Percentiles rank a stretch among this genome's conserved stretches.
These are phyloP conservation scores for Melinopterus prodromus DNA, from an alignment of 2,888 invertebrate genomes.

Conservation along the genomic window DNA sequence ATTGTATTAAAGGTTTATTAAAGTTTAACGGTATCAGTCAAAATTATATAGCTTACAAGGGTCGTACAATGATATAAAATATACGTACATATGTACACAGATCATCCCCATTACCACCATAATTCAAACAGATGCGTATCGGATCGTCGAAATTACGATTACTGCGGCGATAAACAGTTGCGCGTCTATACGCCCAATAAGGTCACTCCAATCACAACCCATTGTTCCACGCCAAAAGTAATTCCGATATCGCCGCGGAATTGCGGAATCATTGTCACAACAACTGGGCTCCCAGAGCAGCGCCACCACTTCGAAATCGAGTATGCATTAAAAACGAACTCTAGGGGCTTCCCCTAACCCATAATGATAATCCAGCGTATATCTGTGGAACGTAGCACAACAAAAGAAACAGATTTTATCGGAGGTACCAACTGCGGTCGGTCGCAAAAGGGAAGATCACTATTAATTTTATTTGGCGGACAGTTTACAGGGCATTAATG, in stretches of 20 bases:
- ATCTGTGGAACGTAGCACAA: constrained; percentile 11
- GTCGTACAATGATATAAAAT: no score
- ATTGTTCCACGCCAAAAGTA: constrained; percentile 16
- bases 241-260: neutral
- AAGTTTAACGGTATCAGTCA: no score
- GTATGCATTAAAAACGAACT: constrained; percentile 25
- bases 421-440: constrained; percentile 41
- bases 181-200: constrained; percentile 10
- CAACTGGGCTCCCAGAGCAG: neutral
- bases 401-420: constrained; percentile 39
- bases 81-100: no score
- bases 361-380: constrained; percentile 6
- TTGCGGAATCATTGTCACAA: neutral
- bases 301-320: constrained; percentile 7
- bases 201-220: constrained; percentile 23
- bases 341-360: constrained; percentile 6
- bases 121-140: neutral
- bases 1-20: no score
- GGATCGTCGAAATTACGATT: no score
- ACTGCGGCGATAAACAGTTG: no score
- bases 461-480: constrained; percentile 63
- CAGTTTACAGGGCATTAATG: constrained; percentile 63
- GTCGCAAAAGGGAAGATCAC: constrained; percentile 53
- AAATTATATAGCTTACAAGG: no score
- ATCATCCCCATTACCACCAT: neutral